phyloP scores from a whole-genome alignment of 2,888 invertebrate species.

The Drosophila dives region DNA sequence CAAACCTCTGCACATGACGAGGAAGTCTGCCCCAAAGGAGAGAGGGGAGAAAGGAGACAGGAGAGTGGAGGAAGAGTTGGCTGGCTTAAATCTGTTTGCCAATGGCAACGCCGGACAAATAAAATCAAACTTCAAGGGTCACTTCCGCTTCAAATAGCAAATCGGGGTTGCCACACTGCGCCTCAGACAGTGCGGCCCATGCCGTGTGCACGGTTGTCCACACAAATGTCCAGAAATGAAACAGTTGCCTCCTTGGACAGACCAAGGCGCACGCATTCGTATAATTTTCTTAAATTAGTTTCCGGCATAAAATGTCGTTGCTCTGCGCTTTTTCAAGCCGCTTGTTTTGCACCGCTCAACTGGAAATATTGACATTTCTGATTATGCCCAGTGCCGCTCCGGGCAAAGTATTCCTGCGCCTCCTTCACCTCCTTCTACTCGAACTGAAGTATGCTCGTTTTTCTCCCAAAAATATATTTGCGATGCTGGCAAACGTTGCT shows the following conservation, averaged over 20 bases:
- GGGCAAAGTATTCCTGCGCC: conserved; percentile 32
- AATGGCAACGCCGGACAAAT: conserved; percentile 69
- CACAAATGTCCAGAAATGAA: conserved; percentile 51
- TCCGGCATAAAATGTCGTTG: conserved; percentile 64
- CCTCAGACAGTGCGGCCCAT: conserved; percentile 16
- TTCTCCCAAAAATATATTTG: conserved; percentile 42
- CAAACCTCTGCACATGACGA: conserved; percentile 16
- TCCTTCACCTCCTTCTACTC: conserved; percentile 13
- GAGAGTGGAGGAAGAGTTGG: not conserved
- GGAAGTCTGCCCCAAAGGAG: not conserved
- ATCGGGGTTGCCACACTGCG: conserved; percentile 61
- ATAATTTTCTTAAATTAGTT: conserved; percentile 76
- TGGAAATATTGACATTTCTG: conserved; percentile 75
- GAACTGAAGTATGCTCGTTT: conserved; percentile 35
- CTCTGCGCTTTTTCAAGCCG: conserved; percentile 54
- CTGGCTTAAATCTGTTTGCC: conserved; percentile 63
- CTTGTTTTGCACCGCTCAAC: conserved; percentile 70
- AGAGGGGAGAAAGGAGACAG: too few relatives aligned
- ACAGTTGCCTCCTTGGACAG: conserved; percentile 33
- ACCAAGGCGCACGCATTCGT: conserved; percentile 37
- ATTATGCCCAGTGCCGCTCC: conserved; percentile 47
- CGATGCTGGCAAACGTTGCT: conserved; percentile 47
- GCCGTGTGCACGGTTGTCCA: conserved; percentile 4
- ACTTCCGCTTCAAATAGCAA: conserved; percentile 77
- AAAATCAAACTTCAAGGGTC: conserved; percentile 81